phyloP scores from a whole-genome alignment of 2,113 vertebrate species.

The Gasterosteus aculeatus region DNA sequence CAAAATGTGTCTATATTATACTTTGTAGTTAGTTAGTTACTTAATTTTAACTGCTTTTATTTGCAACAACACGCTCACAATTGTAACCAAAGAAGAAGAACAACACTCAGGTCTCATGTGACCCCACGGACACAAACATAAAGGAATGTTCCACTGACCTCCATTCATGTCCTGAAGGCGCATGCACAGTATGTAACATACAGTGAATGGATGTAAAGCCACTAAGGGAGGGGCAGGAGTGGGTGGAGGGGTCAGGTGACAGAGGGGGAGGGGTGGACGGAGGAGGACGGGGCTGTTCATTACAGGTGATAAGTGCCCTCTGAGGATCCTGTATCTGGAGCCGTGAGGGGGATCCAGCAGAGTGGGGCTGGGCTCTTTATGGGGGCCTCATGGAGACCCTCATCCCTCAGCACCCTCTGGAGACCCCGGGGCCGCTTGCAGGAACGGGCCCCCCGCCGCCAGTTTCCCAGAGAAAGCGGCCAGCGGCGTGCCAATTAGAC shows the following conservation, averaged over 20 bases:
- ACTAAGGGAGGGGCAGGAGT: too few species aligned
- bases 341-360: conserved; percentile 21
- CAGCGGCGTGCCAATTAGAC: conserved; percentile 60
- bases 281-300: conserved; percentile 59
- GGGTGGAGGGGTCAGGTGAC: too few species aligned
- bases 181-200: not conserved
- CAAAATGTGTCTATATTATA: too few species aligned
- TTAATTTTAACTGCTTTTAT: too few species aligned
- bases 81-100: too few species aligned
- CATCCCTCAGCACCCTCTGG: conserved; percentile 59
- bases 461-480: conserved; percentile 38
- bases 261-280: too few species aligned
- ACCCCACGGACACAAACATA: too few species aligned
- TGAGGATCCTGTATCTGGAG: conserved; percentile 55
- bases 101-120: too few species aligned
- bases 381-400: conserved; percentile 56
- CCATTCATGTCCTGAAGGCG: not conserved
- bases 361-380: conserved; percentile 54
- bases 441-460: conserved; percentile 56
- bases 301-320: conserved; percentile 78
- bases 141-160: too few species aligned
- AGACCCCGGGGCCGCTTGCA: conserved; percentile 41
- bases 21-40: too few species aligned
- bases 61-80: too few species aligned
- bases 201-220: not conserved